Base-by-base conservation (phyloP, 2,797 vertebrate genomes). In the Eremophila alpestris region DNA sequence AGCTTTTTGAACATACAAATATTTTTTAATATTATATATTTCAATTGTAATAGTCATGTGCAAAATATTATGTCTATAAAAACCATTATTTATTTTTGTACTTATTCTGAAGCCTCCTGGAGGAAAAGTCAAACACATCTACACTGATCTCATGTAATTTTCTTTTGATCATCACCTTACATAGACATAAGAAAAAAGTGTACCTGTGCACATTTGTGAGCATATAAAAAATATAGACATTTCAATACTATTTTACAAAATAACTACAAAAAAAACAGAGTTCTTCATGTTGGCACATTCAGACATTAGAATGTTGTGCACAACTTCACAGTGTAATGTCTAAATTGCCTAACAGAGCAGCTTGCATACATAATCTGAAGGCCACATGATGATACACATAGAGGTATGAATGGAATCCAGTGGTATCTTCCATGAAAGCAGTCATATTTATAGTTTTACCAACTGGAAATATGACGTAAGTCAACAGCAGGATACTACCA, bases 161-260 rank as follows among this genome's bases (percentile, higher is more conserved):
- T 17, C 41, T 79, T 68, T 60, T 49, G n/a, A n/a, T n/a, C n/a
- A n/a, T n/a, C n/a, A 64, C 9, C 16, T 19, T 32, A 45, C 16
- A 69, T 2, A 13, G 77, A 67, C 11, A 3, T 34, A 30, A 78
- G 40, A 60, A 76, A 90, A 81, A 56, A n/a, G 12, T 5, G 3
- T 2, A 2, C 5, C 2, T 3, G 13, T 10, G 1, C 3, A 11
- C 1, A 2, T 43, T 32, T 74, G 11, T 51, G 10, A 45, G 20
- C 16, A 36, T 17, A 30, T 34, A 56, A 70, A 81, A 90, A 40
- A 38, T 9, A 16, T 2, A 26, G 11, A 49, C 8, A 40, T 71
- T 68, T 56, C 38, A 49, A 7, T 82, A 76, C 3, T 43, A 26
- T 51, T 62, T 73, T 26, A 46, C 26, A 90, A 79, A 68, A 49